Conservation (phyloP, 2,113 vertebrate species). For the Bolborhynchus lineola region DNA sequence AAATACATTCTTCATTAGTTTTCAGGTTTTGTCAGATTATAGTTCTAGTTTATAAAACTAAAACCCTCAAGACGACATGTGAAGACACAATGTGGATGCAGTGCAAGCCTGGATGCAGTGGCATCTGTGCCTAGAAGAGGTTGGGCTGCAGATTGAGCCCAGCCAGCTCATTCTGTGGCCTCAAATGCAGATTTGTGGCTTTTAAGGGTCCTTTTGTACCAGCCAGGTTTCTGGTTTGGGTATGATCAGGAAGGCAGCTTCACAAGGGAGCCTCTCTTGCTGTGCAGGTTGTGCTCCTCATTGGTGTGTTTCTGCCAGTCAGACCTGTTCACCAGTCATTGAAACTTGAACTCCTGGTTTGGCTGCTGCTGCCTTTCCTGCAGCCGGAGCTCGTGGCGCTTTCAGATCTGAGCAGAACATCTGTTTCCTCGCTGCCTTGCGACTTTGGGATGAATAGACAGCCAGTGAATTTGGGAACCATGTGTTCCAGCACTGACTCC, state of each 20-base stretch:
- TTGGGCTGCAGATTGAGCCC: background rate
- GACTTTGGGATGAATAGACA: constrained; percentile 15
- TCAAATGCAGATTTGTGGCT: background rate
- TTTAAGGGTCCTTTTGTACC: background rate
- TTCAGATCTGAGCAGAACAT: background rate
- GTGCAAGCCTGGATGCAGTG: background rate
- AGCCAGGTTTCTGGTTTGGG: background rate
- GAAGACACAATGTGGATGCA: background rate
- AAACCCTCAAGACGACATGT: accelerated
- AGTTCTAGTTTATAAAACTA: background rate
- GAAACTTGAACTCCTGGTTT: background rate
- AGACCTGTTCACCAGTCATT: background rate
- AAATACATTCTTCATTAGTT: background rate
- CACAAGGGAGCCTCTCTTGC: background rate
- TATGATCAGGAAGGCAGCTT: background rate
- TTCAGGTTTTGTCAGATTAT: background rate
- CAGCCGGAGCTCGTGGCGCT: background rate
- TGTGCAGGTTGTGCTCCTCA: background rate
- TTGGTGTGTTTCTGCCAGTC: background rate
- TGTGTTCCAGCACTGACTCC: background rate
- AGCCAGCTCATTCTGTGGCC: background rate
- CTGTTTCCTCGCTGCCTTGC: background rate
- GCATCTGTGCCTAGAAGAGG: background rate
- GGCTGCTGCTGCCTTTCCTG: background rate
- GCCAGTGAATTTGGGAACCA: background rate